phyloP scores from a whole-genome alignment of 2,113 vertebrate genomes.

The Mus spicilegus region DNA sequence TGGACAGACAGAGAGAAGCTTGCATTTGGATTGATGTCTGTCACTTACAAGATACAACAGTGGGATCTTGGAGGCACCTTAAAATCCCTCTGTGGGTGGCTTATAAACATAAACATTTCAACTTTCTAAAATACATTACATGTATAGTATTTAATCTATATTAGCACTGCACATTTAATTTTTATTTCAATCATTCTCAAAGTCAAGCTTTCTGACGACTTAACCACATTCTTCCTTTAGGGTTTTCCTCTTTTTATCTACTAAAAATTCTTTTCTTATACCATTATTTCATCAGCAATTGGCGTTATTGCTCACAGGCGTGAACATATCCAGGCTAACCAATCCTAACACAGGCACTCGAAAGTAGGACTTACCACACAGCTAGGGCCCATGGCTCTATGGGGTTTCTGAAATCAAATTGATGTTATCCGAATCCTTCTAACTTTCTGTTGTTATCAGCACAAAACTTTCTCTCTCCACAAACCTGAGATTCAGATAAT shows the following conservation, averaged over 20 bases:
- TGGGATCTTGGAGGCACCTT: not conserved
- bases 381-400: not conserved
- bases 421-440: not conserved
- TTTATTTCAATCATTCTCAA: not conserved
- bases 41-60: not conserved
- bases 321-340: not conserved
- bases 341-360: not conserved
- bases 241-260: not conserved
- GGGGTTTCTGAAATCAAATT: not conserved
- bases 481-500: not conserved
- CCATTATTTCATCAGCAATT: not conserved
- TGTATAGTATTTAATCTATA: not conserved
- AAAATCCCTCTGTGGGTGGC: not conserved
- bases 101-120: not conserved
- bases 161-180: not conserved
- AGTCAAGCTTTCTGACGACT: not conserved
- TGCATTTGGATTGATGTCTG: not conserved
- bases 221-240: constrained; percentile 7
- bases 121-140: constrained; percentile 5
- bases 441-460: not conserved
- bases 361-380: not conserved
- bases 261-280: not conserved
- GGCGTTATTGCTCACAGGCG: not conserved
- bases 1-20: not conserved
- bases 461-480: constrained; percentile 8